A percentile compares a stretch with the other conserved stretches of the same genome.
Conservation (phyloP, 2,888 invertebrate species). For the Archips xylosteana region DNA sequence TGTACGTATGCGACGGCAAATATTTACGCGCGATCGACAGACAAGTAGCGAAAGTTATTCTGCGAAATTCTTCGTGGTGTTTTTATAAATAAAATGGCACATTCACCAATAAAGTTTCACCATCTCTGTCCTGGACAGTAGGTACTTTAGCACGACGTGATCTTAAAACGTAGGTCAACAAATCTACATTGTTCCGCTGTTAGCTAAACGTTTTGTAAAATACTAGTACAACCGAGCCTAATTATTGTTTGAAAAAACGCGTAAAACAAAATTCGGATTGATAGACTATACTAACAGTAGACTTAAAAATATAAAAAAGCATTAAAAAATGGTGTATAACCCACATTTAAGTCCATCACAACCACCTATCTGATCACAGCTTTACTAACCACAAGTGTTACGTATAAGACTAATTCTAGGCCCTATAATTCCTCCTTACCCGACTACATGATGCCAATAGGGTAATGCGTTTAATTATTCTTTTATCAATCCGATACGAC, state of each 20-base stretch:
- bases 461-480: conserved; percentile 6
- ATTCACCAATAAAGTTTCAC: no score
- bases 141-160: no score
- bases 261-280: conserved; percentile 72
- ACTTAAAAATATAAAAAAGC: conserved; percentile 64
- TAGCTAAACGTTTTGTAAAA: neutral
- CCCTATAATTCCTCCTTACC: neutral
- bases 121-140: no score
- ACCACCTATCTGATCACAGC: conserved; percentile 83
- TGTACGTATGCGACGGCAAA: no score
- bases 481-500: conserved; percentile 15
- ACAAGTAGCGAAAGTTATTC: no score
- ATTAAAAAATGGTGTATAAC: conserved; percentile 67
- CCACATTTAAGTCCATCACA: conserved; percentile 72
- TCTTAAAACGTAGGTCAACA: no score
- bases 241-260: conserved; percentile 58
- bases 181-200: neutral
- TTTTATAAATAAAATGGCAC: no score
- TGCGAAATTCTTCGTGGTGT: no score
- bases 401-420: conserved; percentile 54
- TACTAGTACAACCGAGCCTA: conserved; percentile 19
- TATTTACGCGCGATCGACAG: no score
- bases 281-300: conserved; percentile 52
- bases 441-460: neutral
- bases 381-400: conserved; percentile 69